These are phyloP conservation scores for Cyclophora albipunctata DNA, from an alignment of 2,888 invertebrate genomes.

Conservation along the genomic window DNA sequence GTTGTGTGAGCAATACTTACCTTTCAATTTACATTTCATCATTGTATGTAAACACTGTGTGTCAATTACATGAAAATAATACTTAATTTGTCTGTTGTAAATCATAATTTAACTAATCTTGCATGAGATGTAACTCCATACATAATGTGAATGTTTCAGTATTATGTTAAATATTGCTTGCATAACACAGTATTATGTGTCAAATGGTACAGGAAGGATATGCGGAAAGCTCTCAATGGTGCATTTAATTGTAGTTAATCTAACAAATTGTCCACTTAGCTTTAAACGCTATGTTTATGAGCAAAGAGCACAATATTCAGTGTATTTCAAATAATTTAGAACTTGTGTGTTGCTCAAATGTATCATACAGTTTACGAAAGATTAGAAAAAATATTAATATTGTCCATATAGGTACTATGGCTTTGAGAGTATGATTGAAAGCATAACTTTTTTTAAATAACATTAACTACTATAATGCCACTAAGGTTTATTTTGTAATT, in stretches of 20 bases:
- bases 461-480: slow-evolving; percentile 58
- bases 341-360: slow-evolving; percentile 60
- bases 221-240: slow-evolving; percentile 54
- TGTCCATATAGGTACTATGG: slow-evolving; percentile 56
- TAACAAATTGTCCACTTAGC: slow-evolving; percentile 66
- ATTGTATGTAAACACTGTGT: slow-evolving; percentile 32
- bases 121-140: slow-evolving; percentile 40
- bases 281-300: slow-evolving; percentile 57
- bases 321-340: slow-evolving; percentile 48
- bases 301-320: slow-evolving; percentile 59
- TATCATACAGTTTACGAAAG: slow-evolving; percentile 27
- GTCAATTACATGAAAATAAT: slow-evolving; percentile 51
- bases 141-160: slow-evolving; percentile 41
- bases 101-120: slow-evolving; percentile 11
- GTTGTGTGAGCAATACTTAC: slow-evolving; percentile 57
- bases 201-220: slow-evolving; percentile 32
- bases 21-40: slow-evolving; percentile 17
- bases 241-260: slow-evolving; percentile 72
- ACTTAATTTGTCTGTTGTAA: slow-evolving; percentile 11
- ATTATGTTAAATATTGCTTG: slow-evolving; percentile 61
- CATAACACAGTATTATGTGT: slow-evolving; percentile 42
- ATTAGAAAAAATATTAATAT: slow-evolving; percentile 38
- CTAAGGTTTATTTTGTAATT: slow-evolving; percentile 73
- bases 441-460: slow-evolving; percentile 52
- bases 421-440: slow-evolving; percentile 53